Evolutionary conservation across 2,113 vertebrate genomes (phyloP), one percentile per base, ranked within the genome.

Genomic region (Camelus dromedarius): DNA sequence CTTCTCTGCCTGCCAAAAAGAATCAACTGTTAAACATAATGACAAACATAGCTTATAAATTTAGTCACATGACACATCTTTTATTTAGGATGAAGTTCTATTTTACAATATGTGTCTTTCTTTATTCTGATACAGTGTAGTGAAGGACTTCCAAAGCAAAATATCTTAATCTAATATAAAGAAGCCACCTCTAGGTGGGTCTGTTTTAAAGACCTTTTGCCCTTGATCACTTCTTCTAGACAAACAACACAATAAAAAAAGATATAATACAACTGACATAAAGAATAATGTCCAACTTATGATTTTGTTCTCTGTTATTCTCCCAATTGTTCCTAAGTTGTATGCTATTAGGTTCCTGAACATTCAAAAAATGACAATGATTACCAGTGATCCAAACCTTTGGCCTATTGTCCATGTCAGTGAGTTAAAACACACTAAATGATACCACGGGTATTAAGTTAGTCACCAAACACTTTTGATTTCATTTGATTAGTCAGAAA

Each of bases 131-230:
- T 35, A 72, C 4, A 56, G 19, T 70, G 24, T 38, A 72, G 10
- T 52, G 64, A 85, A 85, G 14, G 12, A 38, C 89, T 93, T 80
- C 35, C 19, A 66, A 80, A 90, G 30, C 26, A 46, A 79, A n/a
- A 19, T 90, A 22, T 54, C 15, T 79, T 79, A 50, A 62, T 60
- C 50, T 85, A 56, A 89, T 64, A 72, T 30, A 32, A 56, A 46
- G n/a, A 8, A 14, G 18, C 1, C 52, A 62, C 6, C 6, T n/a
- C 6, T 6, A 46, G 8, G 18, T 9, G 28, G 12, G 11, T 30
- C 6, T 62, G 8, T 56, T 69, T 48, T 8, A 14, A 70, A 77
- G n/a, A 6, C 13, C 20, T 30, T 77, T 56, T 60, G 28, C 42
- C 16, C 66, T 91, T 79, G 52, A 32, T 38, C 5, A 24, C 3